Conservation (phyloP, 1,140 invertebrate species). For the Ips nitidus region DNA sequence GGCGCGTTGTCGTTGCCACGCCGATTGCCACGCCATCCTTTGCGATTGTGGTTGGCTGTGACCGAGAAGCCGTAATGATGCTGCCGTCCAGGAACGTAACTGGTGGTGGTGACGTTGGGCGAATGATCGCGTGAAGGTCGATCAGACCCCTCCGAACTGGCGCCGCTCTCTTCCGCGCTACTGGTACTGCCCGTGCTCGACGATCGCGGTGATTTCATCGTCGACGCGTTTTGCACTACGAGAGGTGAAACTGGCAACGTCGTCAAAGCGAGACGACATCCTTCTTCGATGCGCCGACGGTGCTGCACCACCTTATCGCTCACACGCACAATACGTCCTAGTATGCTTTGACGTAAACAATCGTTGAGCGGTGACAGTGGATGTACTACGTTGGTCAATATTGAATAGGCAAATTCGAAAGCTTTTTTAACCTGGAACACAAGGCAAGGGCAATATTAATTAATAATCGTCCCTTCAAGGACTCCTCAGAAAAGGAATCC, state of each 20-base stretch:
- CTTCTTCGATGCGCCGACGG: constrained; percentile 63
- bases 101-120: constrained; percentile 38
- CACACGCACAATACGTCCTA: constrained; percentile 87
- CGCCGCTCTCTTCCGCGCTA: constrained; percentile 48
- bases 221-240: constrained; percentile 1
- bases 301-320: constrained; percentile 94
- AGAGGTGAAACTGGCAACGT: constrained; percentile 3
- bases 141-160: constrained; percentile 49
- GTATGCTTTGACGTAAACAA: constrained; percentile 62
- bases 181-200: constrained; percentile 49
- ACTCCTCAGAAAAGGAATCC: not conserved
- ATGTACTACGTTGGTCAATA: constrained; percentile 79
- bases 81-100: not conserved
- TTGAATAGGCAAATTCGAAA: constrained; percentile 93
- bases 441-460: not conserved
- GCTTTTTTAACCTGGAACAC: constrained; percentile 83
- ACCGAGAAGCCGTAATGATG: not conserved
- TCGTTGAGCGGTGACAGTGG: constrained; percentile 63
- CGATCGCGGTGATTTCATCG: constrained; percentile 42
- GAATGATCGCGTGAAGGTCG: constrained; percentile 47
- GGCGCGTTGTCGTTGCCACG: not conserved
- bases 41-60: not conserved
- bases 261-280: not conserved
- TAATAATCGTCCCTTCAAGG: not conserved
- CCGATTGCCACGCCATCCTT: not conserved